Percentiles rank a stretch among this genome's conserved stretches.
These are phyloP conservation scores for Chionomys nivalis DNA, from an alignment of 2,113 vertebrate species.

Conservation along the genomic window DNA sequence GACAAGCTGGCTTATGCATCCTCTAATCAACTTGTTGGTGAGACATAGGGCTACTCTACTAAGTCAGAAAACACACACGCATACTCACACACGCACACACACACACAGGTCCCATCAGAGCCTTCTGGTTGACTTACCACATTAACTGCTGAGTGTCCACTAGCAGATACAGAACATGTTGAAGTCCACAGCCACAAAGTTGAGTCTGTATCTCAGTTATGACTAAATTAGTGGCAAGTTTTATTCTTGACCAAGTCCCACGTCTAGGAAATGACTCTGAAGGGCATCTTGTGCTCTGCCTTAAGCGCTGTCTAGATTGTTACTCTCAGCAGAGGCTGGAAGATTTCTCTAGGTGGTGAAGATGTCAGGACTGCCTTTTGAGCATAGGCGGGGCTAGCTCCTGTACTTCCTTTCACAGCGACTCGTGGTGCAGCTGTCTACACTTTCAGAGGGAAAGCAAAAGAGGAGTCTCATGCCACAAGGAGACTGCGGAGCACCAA, in stretches of 20 bases:
- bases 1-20: not conserved
- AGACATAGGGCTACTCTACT: not conserved
- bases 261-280: not conserved
- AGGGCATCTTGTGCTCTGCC: not conserved
- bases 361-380: not conserved
- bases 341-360: not conserved
- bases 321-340: slow-evolving; percentile 1
- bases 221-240: not conserved
- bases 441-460: not conserved
- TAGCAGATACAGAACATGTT: not conserved
- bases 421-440: not conserved
- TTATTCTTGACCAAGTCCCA: not conserved
- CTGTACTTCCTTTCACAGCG: not conserved
- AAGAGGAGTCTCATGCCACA: not conserved
- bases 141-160: not conserved
- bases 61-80: not conserved
- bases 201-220: not conserved
- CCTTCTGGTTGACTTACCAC: not conserved
- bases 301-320: not conserved
- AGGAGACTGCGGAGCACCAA: not conserved
- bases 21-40: not conserved
- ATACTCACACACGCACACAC: not conserved
- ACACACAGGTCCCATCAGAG: not conserved
- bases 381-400: not conserved
- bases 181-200: slow-evolving; percentile 40